phyloP scores from a whole-genome alignment of 2,888 invertebrate genomes.

The Orchesellides sinensis region DNA sequence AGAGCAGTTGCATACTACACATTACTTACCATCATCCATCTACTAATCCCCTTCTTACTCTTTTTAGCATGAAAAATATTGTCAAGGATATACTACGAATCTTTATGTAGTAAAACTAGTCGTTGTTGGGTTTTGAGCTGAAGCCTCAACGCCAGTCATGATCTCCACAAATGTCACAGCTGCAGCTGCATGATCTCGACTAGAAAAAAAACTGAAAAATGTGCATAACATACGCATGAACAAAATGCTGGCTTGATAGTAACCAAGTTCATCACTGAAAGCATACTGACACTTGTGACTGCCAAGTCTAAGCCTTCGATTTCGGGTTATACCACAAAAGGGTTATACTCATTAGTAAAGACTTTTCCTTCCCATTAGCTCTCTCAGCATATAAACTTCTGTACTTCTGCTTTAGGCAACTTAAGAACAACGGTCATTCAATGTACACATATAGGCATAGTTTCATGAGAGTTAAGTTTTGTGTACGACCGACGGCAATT shows the following conservation, averaged over 20 bases:
- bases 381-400: neutral
- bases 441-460: neutral
- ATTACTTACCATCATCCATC: slow-evolving; percentile 38
- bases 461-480: neutral
- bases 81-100: no score
- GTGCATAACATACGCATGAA: slow-evolving; percentile 38
- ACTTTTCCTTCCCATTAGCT: neutral
- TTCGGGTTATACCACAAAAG: slow-evolving; percentile 7
- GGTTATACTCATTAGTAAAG: neutral
- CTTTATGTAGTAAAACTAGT: neutral
- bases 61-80: slow-evolving; percentile 4
- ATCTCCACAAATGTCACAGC: neutral
- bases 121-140: neutral
- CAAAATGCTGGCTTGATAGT: slow-evolving; percentile 5
- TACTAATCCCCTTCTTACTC: slow-evolving; percentile 11
- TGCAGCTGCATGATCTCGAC: slow-evolving; percentile 39
- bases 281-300: neutral
- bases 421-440: slow-evolving; percentile 26
- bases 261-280: slow-evolving; percentile 23
- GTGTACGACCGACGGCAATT: neutral
- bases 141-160: neutral
- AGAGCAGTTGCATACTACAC: slow-evolving; percentile 22
- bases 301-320: neutral
- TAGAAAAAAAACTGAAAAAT: no score
- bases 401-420: neutral